Base-by-base conservation (phyloP, 2,888 invertebrate species). In the Zaprionus bogoriensis region DNA sequence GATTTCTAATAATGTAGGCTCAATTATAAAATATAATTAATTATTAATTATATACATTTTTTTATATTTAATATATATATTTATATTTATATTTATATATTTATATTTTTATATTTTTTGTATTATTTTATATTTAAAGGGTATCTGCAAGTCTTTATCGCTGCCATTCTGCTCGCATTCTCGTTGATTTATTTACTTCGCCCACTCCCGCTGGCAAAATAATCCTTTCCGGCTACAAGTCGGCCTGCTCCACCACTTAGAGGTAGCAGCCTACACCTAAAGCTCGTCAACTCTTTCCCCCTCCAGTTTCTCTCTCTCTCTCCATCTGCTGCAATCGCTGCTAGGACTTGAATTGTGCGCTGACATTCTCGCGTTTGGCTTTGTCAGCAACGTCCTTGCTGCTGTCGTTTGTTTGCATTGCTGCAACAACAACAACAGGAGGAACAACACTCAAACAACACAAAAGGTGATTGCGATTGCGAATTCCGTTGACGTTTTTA, bases 401-500 rank as follows among this genome's bases (percentile, higher is more conserved):
- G 81, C 74, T 81, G 87, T 76, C 78, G 80, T 86, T 82, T 75
- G 84, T 86, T 82, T 82, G 80, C 74, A 86, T 74, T 83, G 63
- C 63, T 60, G 45, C 54, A 74, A 25, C 51, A 69, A 50, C 65
- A 59, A 28, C 22, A 61, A 59, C 51, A 54, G 62, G 38, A 41
- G 41, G 17, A 67, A 47, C 68, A 50, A 81, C 82, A 77, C 85
- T 84, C 75, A 74, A 81, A 74, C 68, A 68, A 68, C 65, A 80
- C 80, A 86, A 81, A 82, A 86, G 80, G 80, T 82, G 87, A 87
- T 82, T 82, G 84, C 84, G 87, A 86, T 81, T 82, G 85, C 78
- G 87, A 82, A 82, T 87, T 82, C 82, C 81, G 87, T 76, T 80
- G 87, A 83, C 77, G 71, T 76, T 72, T 73, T 74, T 77, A 67